These are phyloP conservation scores for Artemisiospiza belli DNA, from an alignment of 2,113 vertebrate genomes.

Conservation along the genomic window DNA sequence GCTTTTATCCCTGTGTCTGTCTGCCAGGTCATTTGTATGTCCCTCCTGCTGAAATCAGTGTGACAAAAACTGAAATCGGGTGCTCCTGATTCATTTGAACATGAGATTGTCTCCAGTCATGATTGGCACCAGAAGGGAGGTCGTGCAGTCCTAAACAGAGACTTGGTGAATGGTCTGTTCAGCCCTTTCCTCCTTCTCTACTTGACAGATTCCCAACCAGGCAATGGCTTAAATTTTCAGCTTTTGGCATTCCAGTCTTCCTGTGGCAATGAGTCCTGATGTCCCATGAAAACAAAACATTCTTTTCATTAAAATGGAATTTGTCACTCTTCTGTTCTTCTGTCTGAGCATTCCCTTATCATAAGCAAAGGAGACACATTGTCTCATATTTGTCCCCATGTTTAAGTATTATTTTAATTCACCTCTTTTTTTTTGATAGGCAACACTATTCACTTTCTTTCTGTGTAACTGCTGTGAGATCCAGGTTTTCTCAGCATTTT, in stretches of 20 bases:
- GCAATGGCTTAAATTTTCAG: constrained; percentile 14
- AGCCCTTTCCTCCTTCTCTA: background rate
- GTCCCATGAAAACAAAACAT: background rate
- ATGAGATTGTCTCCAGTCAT: background rate
- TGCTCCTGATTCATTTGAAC: background rate
- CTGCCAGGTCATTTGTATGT: background rate
- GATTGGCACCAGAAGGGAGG: background rate
- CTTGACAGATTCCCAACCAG: background rate
- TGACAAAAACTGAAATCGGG: background rate
- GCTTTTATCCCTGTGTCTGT: background rate
- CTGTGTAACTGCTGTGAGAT: background rate
- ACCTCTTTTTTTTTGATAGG: background rate
- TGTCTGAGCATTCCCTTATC: background rate
- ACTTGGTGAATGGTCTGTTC: background rate
- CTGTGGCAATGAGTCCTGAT: background rate
- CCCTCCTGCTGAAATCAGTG: background rate
- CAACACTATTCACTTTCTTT: background rate
- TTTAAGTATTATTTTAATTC: background rate
- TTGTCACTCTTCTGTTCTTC: constrained; percentile 6
- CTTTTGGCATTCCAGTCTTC: background rate
- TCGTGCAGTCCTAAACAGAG: background rate
- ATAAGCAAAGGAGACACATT: background rate
- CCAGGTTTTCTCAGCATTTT: background rate
- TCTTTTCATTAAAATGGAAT: constrained; percentile 23
- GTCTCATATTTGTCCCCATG: background rate